These are phyloP conservation scores for Hippolais icterina DNA, from an alignment of 2,113 vertebrate species.

Conservation along the genomic window DNA sequence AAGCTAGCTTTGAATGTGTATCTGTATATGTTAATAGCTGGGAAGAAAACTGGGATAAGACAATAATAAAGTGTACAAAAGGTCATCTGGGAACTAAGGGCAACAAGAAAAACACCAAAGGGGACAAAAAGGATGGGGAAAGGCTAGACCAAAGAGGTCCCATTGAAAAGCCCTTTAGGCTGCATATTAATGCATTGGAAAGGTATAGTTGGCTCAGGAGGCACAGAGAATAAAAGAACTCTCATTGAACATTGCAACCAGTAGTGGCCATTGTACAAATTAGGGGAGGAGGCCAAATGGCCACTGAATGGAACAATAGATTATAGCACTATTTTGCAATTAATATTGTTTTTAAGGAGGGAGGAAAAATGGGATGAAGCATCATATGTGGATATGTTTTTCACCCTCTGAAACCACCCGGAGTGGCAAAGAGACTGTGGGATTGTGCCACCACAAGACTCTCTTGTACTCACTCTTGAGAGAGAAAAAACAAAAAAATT, in stretches of 20 bases:
- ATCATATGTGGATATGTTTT: not conserved
- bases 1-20: not conserved
- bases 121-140: not conserved
- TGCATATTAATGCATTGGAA: not conserved
- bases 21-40: not conserved
- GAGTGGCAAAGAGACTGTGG: not conserved
- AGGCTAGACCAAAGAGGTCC: not conserved
- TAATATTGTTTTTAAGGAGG: not conserved
- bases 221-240: not conserved
- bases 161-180: not conserved
- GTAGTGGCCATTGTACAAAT: not conserved
- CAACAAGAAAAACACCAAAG: not conserved
- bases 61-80: not conserved
- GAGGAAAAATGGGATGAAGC: not conserved
- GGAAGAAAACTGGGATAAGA: not conserved
- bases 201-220: not conserved
- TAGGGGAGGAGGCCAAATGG: not conserved
- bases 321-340: not conserved
- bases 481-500: not conserved
- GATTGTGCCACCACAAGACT: no score
- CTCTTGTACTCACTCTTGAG: not conserved
- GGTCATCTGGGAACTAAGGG: not conserved
- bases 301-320: not conserved
- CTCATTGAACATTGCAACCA: not conserved
- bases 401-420: not conserved